These are phyloP conservation scores for Hedychridium roseum DNA, from an alignment of 2,888 invertebrate species.

Conservation along the genomic window DNA sequence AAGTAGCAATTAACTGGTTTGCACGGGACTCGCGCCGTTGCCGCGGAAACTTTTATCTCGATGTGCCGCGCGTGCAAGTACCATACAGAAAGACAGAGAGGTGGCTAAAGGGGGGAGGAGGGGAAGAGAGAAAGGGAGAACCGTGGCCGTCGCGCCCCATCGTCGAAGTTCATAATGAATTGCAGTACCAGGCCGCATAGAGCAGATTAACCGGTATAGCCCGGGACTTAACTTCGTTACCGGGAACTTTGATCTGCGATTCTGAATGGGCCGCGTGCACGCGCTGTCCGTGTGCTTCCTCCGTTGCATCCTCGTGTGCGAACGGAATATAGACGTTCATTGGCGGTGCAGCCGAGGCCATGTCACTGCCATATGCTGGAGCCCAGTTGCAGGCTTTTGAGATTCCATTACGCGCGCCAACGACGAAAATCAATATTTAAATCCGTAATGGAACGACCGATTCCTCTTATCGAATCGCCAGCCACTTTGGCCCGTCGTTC, in stretches of 20 bases:
- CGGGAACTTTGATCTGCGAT: slow-evolving; percentile 48
- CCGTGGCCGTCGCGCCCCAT: too few species aligned
- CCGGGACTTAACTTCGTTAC: slow-evolving; percentile 39
- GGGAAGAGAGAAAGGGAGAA: slow-evolving; percentile 2
- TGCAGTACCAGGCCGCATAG: slow-evolving; percentile 14
- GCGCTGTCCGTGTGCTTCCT: background rate
- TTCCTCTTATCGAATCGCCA: too few species aligned
- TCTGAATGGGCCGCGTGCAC: slow-evolving; percentile 21
- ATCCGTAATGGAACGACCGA: slow-evolving; percentile 54
- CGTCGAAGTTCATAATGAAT: slow-evolving; percentile 25
- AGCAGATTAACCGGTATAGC: slow-evolving; percentile 28
- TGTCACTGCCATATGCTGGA: slow-evolving; percentile 28
- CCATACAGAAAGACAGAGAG: background rate
- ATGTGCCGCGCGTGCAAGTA: too few species aligned
- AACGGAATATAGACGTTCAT: too few species aligned
- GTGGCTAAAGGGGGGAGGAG: slow-evolving; percentile 4
- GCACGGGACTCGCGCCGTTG: too few species aligned
- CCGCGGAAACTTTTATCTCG: too few species aligned
- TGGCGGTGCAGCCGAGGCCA: too few species aligned
- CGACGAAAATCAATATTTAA: slow-evolving; percentile 56
- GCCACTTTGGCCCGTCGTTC: too few species aligned
- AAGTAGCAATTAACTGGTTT: too few species aligned
- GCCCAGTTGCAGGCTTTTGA: slow-evolving; percentile 35
- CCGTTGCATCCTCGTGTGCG: too few species aligned
- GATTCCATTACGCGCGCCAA: slow-evolving; percentile 46